A percentile compares a stretch with the other conserved stretches of the same genome.
phyloP scores from a whole-genome alignment of 2,113 vertebrate genomes.

The Thunnus maccoyii region DNA sequence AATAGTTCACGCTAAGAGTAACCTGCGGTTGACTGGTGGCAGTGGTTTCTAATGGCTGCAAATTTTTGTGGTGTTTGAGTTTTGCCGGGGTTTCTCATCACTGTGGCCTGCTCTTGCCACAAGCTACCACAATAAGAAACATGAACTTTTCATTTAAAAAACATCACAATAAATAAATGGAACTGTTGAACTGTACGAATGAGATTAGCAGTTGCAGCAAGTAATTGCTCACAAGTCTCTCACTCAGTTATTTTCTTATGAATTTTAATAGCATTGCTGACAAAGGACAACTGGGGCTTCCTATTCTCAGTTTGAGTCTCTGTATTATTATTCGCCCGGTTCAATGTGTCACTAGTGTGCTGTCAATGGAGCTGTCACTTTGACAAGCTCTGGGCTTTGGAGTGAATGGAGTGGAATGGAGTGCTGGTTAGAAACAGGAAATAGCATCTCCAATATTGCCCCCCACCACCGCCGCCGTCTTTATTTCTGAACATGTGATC shows the following conservation, averaged over 20 bases:
- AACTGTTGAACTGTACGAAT: no score
- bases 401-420: slow-evolving; percentile 17
- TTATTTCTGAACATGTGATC: slow-evolving; percentile 60
- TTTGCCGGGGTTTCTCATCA: no score
- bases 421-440: slow-evolving; percentile 61
- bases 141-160: no score
- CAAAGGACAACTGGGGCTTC: slow-evolving; percentile 57
- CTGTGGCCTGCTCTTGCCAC: no score
- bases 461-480: slow-evolving; percentile 5
- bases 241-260: slow-evolving; percentile 51
- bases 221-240: slow-evolving; percentile 61
- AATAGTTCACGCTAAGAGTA: no score
- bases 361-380: slow-evolving; percentile 69
- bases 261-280: slow-evolving; percentile 66
- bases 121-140: no score
- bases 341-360: slow-evolving; percentile 61
- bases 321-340: slow-evolving; percentile 62
- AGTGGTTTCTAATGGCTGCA: no score
- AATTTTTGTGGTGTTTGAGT: no score
- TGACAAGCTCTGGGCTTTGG: slow-evolving; percentile 46
- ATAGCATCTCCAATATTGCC: slow-evolving; percentile 15
- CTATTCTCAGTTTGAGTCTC: slow-evolving; percentile 53
- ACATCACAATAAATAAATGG: no score
- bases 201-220: slow-evolving; percentile 29
- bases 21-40: no score